Base-by-base conservation (phyloP, 35 echinoderm and acorn worm genomes). In the Chiridota heheva region DNA sequence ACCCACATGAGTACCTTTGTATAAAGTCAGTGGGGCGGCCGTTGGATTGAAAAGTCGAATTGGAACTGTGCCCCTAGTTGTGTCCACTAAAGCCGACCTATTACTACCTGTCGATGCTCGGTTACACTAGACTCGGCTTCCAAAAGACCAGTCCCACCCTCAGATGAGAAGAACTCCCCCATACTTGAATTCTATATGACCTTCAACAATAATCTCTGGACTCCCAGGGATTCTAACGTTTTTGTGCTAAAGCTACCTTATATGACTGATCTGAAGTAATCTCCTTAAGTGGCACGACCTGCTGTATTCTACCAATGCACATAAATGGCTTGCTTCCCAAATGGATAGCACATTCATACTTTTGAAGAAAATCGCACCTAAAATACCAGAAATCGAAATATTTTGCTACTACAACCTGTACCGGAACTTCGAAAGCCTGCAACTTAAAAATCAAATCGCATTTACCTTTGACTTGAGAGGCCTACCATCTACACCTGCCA, bases 171-270 rank as follows among this genome's bases (percentile, higher is more conserved):
- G 33, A 1, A 68, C n/a, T 73, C 20, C 41, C 29, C 70, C 70
- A 26, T 34, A 1, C 7, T 38, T 38, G 4, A 69, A 8, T 5
- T 69, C 6, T 36, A 39, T 40, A 4, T 44, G 13, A 42, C 44
- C 72, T 39, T 38, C 42, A 22, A 47, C 72, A 0, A 76, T 15
- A 51, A 56, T 5, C 24, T 76, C 3, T 18, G n/a, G 30, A 3
- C 27, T 33, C 35, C 44, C 43, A 32, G 46, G 25, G 7, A 76
- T 55, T n/a, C 36, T 39, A 5, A 32, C 2, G 1, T 44, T 55
- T 15, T 76, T 49, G 22, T n/a, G 58, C 72, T 18, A 76, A 17
- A 53, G 72, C 30, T 20, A 69, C 65, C 65, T 40, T 40, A 69
- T 36, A 40, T n/a, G 37, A 34, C 4, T 33, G 40, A 69, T 67